Conservation (phyloP, 2,113 vertebrate species). For the Ageneiosus marmoratus region DNA sequence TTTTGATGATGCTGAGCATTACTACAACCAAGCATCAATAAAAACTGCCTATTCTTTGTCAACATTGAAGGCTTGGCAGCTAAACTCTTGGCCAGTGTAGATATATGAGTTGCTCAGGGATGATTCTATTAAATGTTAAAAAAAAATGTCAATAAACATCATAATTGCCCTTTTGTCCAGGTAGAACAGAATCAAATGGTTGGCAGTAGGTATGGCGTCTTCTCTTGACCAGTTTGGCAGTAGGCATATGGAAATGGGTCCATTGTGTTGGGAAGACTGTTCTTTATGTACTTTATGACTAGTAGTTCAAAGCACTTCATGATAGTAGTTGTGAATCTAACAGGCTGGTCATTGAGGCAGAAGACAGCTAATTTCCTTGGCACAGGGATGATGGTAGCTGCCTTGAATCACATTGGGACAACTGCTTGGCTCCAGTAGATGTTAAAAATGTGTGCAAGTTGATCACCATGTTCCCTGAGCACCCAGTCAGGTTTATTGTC, state of each 20-base stretch:
- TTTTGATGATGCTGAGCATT: neutral
- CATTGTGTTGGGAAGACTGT: neutral
- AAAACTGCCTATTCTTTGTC: neutral
- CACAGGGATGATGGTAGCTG: no score
- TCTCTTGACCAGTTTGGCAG: no score
- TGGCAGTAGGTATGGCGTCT: no score
- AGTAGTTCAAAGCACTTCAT: neutral
- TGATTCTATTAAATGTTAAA: no score
- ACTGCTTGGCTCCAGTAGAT: neutral
- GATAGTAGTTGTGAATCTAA: neutral
- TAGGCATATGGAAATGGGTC: neutral
- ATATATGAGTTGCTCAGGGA: neutral
- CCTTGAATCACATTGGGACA: neutral
- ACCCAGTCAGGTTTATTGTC: neutral
- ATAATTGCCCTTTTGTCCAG: no score
- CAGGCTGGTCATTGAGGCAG: neutral
- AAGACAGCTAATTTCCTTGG: neutral
- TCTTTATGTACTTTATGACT: neutral
- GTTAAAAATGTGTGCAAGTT: neutral
- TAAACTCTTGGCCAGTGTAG: neutral
- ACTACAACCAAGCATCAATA: neutral
- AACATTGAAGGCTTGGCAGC: neutral
- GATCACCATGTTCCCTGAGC: neutral
- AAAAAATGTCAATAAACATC: no score
- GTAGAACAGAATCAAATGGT: no score